These are phyloP conservation scores for Conus canariensis DNA, from an alignment of 2,888 invertebrate genomes.

Conservation along the genomic window DNA sequence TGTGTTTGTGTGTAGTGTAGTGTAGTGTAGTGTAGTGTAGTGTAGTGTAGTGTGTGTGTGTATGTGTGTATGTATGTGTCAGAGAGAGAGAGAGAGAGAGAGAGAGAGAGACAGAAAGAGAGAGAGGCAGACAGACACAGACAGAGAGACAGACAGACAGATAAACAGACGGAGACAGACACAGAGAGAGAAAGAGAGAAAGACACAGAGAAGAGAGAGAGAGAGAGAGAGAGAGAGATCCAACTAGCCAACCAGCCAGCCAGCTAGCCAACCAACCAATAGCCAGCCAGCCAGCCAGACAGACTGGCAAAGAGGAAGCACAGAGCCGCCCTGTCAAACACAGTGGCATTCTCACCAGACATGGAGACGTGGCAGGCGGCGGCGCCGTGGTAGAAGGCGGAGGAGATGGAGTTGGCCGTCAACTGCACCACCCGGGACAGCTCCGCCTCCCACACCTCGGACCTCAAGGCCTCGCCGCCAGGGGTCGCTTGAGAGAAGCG, in stretches of 20 bases:
- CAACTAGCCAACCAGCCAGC: no score
- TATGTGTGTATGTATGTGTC: no score
- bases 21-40: no score
- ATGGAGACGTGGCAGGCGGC: slow-evolving; percentile 57
- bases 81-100: not conserved
- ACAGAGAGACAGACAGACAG: not conserved
- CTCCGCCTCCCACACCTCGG: slow-evolving; percentile 54
- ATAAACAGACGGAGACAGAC: not conserved
- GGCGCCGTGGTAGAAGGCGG: slow-evolving; percentile 56
- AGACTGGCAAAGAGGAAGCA: no score
- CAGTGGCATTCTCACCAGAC: slow-evolving; percentile 46
- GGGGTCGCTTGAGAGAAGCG: slow-evolving; percentile 45
- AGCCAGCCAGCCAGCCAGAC: no score
- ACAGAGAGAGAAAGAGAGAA: not conserved
- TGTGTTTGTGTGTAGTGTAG: no score
- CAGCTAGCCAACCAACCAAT: no score
- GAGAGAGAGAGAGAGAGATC: not conserved
- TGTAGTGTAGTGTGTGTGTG: no score
- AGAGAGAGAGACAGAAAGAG: not conserved
- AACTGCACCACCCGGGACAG: slow-evolving; percentile 54
- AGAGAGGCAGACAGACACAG: not conserved
- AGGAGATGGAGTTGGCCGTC: slow-evolving; percentile 55
- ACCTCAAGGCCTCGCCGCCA: slow-evolving; percentile 14
- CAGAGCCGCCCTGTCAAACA: no score
- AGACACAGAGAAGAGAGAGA: not conserved